Evolutionary conservation across 1,140 invertebrate genomes (phyloP), one percentile per base, ranked within the genome.

Genomic region (Magallana gigas): DNA sequence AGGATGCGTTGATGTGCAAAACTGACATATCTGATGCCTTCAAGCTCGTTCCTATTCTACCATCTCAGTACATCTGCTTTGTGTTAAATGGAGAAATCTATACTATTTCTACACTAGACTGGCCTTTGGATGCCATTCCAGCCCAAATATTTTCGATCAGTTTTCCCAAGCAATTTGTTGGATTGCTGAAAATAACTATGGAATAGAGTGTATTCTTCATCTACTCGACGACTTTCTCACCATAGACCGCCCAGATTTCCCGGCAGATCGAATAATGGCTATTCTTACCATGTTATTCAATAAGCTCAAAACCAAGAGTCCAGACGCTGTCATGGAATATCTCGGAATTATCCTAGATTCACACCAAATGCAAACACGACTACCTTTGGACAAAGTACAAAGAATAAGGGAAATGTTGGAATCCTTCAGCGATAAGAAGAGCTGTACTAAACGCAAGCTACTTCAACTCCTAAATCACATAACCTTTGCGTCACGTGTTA

Each of bases 401-500:
- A 60, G 85, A 14, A 87, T 89, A n/a, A 14, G 6, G 14, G 16
- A 59, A 2, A 58, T 84, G 23, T 8, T 89, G 0, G 7, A 85
- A 64, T 3, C 16, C 6, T 89, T 85, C 57, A 23, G 16, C 36
- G 1, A 12, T 6, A 82, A 80, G 16, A 64, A 76, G 12, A 83
- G 86, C 9, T 89, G 88, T 82, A 84, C 85, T 4, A 89, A 89
- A 58, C 18, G 80, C 8, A 86, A 89, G 84, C 29, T 84, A 2
- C 18, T 89, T 4, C 68, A 81, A n/a, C 36, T 89, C 8, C 60
- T 89, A 0, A 48, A 68, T 1, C 81, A 89, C 82, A 83, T 82
- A 7, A 89, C 87, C 59, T 76, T 85, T 68, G 85, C 82, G 5
- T 57, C 23, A 80, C n/a, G 18, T 2, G 88, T 89, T 18, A 85